Evolutionary conservation across 2,888 invertebrate species (phyloP).

Genomic region (Dermolepida albohirtum): DNA sequence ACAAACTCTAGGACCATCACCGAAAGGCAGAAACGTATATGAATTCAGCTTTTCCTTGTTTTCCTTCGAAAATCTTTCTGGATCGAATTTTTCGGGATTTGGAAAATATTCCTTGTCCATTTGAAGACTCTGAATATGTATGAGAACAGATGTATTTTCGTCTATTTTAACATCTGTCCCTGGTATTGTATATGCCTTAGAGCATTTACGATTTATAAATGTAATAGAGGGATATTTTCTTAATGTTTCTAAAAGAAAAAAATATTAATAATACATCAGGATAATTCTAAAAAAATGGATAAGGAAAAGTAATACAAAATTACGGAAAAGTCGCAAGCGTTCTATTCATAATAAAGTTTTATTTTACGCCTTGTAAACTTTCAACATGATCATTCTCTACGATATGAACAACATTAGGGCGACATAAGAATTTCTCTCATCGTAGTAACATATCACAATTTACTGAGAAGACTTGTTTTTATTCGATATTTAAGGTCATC

Average conservation of each 20-base stretch:
- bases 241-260: slow-evolving; percentile 52
- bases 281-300: no score
- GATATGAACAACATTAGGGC: no score
- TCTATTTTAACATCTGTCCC: slow-evolving; percentile 66
- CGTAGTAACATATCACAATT: no score
- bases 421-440: no score
- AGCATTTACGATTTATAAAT: slow-evolving; percentile 67
- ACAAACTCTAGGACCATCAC: slow-evolving; percentile 54
- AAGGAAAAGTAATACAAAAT: no score
- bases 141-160: slow-evolving; percentile 67
- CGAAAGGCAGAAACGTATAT: slow-evolving; percentile 45
- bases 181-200: slow-evolving; percentile 66
- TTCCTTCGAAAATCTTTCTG: slow-evolving; percentile 69
- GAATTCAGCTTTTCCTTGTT: slow-evolving; percentile 60
- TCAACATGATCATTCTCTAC: no score
- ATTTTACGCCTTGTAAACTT: no score
- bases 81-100: slow-evolving; percentile 69
- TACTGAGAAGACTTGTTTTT: no score
- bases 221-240: slow-evolving; percentile 57
- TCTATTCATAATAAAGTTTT: no score
- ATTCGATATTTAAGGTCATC: no score
- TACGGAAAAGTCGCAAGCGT: no score
- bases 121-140: slow-evolving; percentile 70
- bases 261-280: no score
- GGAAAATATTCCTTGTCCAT: slow-evolving; percentile 70